Conservation (phyloP, 2,888 invertebrate genomes). For the Cheilosia vernalis region DNA sequence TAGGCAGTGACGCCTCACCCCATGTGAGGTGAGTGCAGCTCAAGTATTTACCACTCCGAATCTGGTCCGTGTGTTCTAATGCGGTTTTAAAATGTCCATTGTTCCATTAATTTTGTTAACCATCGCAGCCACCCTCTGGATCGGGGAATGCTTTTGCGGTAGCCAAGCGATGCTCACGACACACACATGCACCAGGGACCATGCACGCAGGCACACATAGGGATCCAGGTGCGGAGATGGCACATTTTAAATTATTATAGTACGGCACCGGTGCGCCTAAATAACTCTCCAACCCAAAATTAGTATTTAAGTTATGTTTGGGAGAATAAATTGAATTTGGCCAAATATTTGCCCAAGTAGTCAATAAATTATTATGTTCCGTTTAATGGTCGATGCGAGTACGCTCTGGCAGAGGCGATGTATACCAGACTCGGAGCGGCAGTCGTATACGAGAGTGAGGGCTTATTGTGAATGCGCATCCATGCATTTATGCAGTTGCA, state of each 20-base stretch:
- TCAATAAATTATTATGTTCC: conserved; percentile 72
- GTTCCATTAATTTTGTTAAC: conserved; percentile 71
- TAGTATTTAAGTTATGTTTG: conserved; percentile 73
- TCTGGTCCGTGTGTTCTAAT: conserved; percentile 71
- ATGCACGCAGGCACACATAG: neutral
- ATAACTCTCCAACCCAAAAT: conserved; percentile 66
- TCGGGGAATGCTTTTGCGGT: neutral
- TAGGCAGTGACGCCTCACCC: conserved; percentile 6
- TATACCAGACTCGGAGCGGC: neutral
- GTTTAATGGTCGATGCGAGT: conserved; percentile 53
- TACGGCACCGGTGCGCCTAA: conserved; percentile 38
- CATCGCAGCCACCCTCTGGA: neutral
- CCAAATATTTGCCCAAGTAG: conserved; percentile 72
- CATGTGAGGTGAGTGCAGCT: conserved; percentile 44
- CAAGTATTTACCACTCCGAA: conserved; percentile 68
- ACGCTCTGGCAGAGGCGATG: neutral
- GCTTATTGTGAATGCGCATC: conserved; percentile 9
- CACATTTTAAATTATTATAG: conserved; percentile 57
- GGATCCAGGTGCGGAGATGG: conserved; percentile 21
- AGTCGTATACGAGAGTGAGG: neutral
- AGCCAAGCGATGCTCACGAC: neutral
- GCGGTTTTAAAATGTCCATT: conserved; percentile 71
- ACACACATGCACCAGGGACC: neutral
- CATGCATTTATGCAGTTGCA: conserved; percentile 41
- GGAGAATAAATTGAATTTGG: conserved; percentile 66